Percentiles rank a stretch among this genome's conserved stretches.
Evolutionary conservation across 2,888 invertebrate species (phyloP).

Genomic region (Priocnemis perturbator): DNA sequence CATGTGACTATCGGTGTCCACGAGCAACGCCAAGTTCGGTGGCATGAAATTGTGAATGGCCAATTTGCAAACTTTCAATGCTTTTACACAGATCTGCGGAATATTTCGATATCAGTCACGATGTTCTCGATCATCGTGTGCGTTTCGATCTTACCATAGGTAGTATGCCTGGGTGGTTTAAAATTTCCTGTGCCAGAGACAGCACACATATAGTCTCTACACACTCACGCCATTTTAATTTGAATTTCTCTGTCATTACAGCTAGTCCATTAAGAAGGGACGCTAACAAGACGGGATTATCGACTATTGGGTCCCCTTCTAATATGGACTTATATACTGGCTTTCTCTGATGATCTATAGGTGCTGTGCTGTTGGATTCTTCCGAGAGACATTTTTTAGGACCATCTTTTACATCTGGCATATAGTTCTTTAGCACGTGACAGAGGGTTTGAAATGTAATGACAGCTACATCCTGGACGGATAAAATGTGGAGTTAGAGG

Average conservation of each 20-base stretch:
- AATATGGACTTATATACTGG: conserved; percentile 55
- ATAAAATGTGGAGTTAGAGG: background rate
- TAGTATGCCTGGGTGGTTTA: conserved; percentile 77
- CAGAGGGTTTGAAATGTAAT: conserved; percentile 71
- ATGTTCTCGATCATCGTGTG: background rate
- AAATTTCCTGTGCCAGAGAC: conserved; percentile 76
- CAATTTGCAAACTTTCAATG: conserved; percentile 82
- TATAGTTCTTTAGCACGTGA: conserved; percentile 68
- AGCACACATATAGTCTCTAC: conserved; percentile 84
- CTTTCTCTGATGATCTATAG: conserved; percentile 48
- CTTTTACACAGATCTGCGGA: conserved; percentile 82
- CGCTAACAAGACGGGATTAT: conserved; percentile 78
- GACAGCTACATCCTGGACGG: conserved; percentile 68
- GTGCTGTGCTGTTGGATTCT: conserved; percentile 19
- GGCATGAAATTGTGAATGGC: conserved; percentile 86
- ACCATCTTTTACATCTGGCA: conserved; percentile 38
- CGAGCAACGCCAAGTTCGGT: conserved; percentile 84
- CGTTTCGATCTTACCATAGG: conserved; percentile 73
- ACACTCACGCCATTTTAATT: conserved; percentile 87
- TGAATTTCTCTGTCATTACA: conserved; percentile 81
- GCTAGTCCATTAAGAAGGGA: conserved; percentile 82
- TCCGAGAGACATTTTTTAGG: conserved; percentile 6
- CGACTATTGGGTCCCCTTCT: conserved; percentile 73
- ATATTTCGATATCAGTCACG: conserved; percentile 44
- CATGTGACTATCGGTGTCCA: conserved; percentile 81